Conservation (phyloP, 1,140 invertebrate species). For the Diachasma alloeum region DNA sequence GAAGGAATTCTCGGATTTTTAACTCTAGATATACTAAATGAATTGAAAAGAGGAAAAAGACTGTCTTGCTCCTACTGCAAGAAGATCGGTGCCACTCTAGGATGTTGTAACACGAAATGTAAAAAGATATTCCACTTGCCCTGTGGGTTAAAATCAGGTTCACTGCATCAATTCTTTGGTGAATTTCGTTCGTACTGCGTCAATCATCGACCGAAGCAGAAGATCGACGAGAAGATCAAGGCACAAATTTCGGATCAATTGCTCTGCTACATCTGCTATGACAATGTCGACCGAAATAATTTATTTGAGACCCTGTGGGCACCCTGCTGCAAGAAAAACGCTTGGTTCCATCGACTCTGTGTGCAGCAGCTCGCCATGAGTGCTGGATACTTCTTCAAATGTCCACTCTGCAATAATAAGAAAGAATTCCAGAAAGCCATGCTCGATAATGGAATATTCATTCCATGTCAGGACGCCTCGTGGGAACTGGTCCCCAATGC, state of each 20-base stretch:
- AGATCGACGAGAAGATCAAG: conserved; percentile 48
- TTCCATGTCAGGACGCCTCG: conserved; percentile 75
- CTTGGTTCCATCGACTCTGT: conserved; percentile 71
- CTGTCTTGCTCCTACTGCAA: conserved; percentile 71
- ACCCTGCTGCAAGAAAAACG: conserved; percentile 71
- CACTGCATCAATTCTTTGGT: conserved; percentile 70
- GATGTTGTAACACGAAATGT: conserved; percentile 68
- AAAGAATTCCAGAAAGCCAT: conserved; percentile 69
- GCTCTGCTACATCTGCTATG: conserved; percentile 69
- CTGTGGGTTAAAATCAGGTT: conserved; percentile 69
- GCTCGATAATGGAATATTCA: conserved; percentile 71
- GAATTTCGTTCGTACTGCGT: conserved; percentile 72
- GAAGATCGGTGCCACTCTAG: conserved; percentile 70
- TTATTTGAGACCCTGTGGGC: conserved; percentile 64
- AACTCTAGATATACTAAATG: conserved; percentile 68
- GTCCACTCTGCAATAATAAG: conserved; percentile 74
- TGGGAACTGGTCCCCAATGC: conserved; percentile 76
- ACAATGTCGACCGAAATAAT: conserved; percentile 57
- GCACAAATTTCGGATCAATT: conserved; percentile 36
- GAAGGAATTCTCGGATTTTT: conserved; percentile 74
- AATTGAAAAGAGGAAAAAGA: conserved; percentile 66
- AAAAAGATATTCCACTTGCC: conserved; percentile 70
- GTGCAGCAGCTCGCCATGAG: conserved; percentile 71
- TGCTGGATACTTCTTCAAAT: conserved; percentile 76
- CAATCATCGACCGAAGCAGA: conserved; percentile 68